These are phyloP conservation scores for Calypte anna DNA, from an alignment of 2,113 vertebrate species.

Conservation along the genomic window DNA sequence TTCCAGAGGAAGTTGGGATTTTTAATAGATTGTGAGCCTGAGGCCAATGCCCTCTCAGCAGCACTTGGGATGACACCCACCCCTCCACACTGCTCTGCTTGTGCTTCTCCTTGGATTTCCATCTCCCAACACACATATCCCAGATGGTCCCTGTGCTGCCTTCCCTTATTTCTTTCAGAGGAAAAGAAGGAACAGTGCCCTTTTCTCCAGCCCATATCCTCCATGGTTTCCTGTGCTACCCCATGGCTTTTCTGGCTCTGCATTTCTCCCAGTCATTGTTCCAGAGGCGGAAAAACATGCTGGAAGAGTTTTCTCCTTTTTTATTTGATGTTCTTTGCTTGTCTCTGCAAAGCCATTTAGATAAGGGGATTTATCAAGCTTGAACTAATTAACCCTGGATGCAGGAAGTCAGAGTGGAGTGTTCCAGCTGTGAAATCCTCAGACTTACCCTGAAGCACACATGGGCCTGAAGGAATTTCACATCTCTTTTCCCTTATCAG, in stretches of 20 bases:
- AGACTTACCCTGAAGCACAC: background rate
- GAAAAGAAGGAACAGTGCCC: background rate
- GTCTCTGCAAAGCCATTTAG: slow-evolving; percentile 58
- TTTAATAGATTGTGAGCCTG: slow-evolving; percentile 9
- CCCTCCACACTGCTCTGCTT: background rate
- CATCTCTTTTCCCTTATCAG: background rate
- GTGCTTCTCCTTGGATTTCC: background rate
- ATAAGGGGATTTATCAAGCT: slow-evolving; percentile 64
- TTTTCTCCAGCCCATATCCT: background rate
- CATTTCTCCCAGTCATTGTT: background rate
- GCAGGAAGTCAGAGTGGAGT: slow-evolving; percentile 24
- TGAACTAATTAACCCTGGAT: slow-evolving; percentile 61
- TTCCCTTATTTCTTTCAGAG: background rate
- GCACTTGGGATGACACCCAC: background rate
- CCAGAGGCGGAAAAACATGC: slow-evolving; percentile 16
- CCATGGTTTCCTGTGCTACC: background rate
- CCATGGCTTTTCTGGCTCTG: background rate
- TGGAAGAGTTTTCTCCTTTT: slow-evolving; percentile 43
- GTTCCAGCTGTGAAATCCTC: slow-evolving; percentile 43
- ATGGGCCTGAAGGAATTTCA: background rate
- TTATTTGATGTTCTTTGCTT: slow-evolving; percentile 56
- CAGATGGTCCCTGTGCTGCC: background rate
- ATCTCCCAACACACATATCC: background rate
- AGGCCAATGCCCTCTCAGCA: slow-evolving; percentile 5
- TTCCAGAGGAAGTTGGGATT: slow-evolving; percentile 41